Conservation (phyloP, 2,888 invertebrate species). For the Theristus sp. region DNA sequence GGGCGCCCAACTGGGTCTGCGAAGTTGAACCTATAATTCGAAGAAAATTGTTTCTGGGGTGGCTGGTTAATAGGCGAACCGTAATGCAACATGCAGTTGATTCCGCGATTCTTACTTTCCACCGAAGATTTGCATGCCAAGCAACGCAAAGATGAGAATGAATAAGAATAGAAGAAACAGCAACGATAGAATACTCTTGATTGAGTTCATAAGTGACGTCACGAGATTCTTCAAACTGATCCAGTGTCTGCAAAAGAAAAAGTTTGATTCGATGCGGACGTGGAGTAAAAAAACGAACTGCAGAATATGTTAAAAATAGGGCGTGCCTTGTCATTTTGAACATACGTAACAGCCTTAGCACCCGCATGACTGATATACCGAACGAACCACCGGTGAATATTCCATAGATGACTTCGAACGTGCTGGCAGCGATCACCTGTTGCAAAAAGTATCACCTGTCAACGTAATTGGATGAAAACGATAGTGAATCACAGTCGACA, state of each 20-base stretch:
- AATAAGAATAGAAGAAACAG: slow-evolving; percentile 88
- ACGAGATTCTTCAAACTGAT: slow-evolving; percentile 89
- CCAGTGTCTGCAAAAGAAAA: slow-evolving; percentile 76
- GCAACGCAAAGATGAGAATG: slow-evolving; percentile 93
- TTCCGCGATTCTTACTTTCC: too few species aligned
- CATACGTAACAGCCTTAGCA: slow-evolving; percentile 80
- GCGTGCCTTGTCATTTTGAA: slow-evolving; percentile 85
- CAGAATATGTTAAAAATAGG: background rate
- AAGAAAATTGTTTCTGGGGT: too few species aligned
- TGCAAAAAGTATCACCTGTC: too few species aligned
- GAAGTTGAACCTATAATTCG: slow-evolving; percentile 40
- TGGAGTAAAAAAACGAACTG: background rate
- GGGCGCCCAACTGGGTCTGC: slow-evolving; percentile 62
- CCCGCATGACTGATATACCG: slow-evolving; percentile 88
- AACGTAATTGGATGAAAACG: background rate
- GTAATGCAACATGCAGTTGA: too few species aligned
- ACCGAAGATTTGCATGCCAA: slow-evolving; percentile 99
- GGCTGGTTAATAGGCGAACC: too few species aligned
- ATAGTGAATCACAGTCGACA: too few species aligned
- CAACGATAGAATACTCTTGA: slow-evolving; percentile 93
- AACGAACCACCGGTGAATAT: slow-evolving; percentile 40
- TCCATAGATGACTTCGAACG: slow-evolving; percentile 72
- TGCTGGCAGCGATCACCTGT: slow-evolving; percentile 74
- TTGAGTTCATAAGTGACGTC: slow-evolving; percentile 89
- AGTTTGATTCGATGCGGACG: slow-evolving; percentile 4